Conservation (phyloP, 2,113 vertebrate species). For the Cariama cristata region DNA sequence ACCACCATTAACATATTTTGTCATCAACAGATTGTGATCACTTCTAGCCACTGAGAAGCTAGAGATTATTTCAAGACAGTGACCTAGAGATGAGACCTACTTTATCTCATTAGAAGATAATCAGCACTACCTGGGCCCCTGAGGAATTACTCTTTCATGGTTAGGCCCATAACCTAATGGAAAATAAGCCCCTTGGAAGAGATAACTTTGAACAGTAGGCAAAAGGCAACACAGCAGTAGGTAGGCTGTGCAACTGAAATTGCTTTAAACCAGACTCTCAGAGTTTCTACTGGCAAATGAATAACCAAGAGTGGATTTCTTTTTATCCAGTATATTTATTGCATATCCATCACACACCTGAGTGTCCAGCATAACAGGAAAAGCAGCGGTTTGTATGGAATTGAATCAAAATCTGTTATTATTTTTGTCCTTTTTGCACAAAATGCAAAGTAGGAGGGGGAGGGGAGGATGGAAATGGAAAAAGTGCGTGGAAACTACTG, state of each 20-base stretch:
- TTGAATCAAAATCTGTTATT: background rate
- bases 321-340: background rate
- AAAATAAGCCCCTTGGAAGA: background rate
- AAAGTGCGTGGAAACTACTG: background rate
- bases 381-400: background rate
- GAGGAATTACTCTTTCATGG: background rate
- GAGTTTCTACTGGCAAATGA: background rate
- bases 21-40: background rate
- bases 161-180: background rate
- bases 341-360: background rate
- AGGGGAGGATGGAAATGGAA: background rate
- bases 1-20: background rate
- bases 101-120: conserved; percentile 28
- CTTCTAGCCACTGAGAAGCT: background rate
- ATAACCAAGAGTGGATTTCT: background rate
- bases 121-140: background rate
- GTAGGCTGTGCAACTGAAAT: background rate
- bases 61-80: background rate
- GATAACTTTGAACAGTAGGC: background rate
- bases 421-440: background rate
- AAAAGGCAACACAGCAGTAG: background rate
- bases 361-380: background rate
- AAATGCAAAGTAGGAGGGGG: background rate
- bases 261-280: background rate
- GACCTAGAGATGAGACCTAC: background rate